Base-by-base conservation (phyloP, 2,113 vertebrate genomes). In the Thunnus maccoyii region DNA sequence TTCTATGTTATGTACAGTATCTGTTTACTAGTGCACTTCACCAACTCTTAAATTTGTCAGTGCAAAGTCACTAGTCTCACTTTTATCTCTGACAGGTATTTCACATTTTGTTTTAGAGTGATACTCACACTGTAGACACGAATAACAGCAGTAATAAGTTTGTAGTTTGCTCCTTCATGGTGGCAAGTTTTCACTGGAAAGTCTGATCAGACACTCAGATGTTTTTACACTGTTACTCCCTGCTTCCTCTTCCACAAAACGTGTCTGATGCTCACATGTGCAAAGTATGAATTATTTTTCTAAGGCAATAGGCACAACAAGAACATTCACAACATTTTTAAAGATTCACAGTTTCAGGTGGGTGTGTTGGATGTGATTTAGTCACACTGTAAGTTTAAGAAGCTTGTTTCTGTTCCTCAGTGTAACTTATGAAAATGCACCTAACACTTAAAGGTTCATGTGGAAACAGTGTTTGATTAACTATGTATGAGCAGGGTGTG, bases 81-180 rank as follows among this genome's bases (percentile, higher is more conserved):
- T 17, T 57, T 72, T 65, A 50, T 32, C 60, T 72, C 12, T 62
- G 62, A n/a, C 56, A 47, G 74, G 27, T 41, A 41, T 68, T 69
- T 32, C 12, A 30, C 12, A 15, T n/a, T 76, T 58, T 44, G n/a
- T n/a, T 30, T 25, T 25, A 15, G 20, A 60, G 27, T 51, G 47
- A 48, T 54, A 13, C 72, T 55, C 36, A 41, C 7, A 41, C 36
- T 2, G 6, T 2, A 7, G 6, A 9, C 36, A 41, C 9, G 36
- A 41, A 10, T 41, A 41, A 30, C 4, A 4, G 27, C 27, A 30
- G 60, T 61, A 51, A 76, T 69, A 66, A 20, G 8, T 46, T 58
- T 70, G 58, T 64, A 57, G 51, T 73, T 74, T 56, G 16, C 41
- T 30, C 27, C 32, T 73, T 62, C 11, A 1, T 18, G 9, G 20